Evolutionary conservation across 2,888 invertebrate genomes (phyloP).

Genomic region (Diadegma fenestrale): DNA sequence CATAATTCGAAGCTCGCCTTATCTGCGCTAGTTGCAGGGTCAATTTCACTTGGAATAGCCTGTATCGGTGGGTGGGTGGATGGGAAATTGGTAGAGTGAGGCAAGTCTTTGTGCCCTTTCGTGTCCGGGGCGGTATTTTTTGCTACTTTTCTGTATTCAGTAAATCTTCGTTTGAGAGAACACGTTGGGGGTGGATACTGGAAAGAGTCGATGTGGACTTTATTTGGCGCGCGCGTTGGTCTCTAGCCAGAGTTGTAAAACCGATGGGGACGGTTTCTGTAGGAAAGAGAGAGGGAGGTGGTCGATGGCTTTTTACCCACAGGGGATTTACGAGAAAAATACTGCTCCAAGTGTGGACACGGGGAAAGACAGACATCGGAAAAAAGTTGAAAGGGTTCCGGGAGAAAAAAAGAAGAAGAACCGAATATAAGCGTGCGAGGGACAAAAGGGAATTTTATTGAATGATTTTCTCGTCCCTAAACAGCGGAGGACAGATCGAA

Average conservation of each 20-base stretch:
- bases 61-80: neutral
- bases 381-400: constrained; percentile 24
- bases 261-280: constrained; percentile 24
- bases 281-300: neutral
- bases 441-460: constrained; percentile 24
- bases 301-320: constrained; percentile 27
- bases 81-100: neutral
- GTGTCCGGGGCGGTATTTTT: neutral
- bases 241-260: constrained; percentile 54
- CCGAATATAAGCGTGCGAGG: neutral
- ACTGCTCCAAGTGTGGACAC: constrained; percentile 1
- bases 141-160: constrained; percentile 40
- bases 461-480: constrained; percentile 66
- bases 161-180: constrained; percentile 63
- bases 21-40: no score
- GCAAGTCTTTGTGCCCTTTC: constrained; percentile 4
- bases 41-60: neutral
- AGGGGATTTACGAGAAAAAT: constrained; percentile 61
- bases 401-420: constrained; percentile 7
- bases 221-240: constrained; percentile 31
- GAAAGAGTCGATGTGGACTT: constrained; percentile 39
- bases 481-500: constrained; percentile 77
- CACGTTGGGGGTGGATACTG: neutral
- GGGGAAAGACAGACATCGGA: neutral
- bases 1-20: no score